Conservation (phyloP, 1,140 invertebrate species). For the Globodera rostochiensis region DNA sequence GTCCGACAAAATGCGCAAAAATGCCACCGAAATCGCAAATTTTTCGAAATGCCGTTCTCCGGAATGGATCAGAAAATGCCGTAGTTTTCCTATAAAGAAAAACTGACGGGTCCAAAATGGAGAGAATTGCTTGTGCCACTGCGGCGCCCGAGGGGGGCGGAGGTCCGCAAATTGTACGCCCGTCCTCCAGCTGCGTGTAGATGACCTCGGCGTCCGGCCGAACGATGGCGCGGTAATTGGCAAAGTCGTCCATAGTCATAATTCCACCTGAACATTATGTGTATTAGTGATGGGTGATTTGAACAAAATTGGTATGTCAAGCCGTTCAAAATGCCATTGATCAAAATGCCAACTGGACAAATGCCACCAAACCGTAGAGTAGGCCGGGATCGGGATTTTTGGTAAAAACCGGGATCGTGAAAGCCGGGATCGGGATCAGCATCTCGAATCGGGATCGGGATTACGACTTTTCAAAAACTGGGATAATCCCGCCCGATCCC, state of each 20-base stretch:
- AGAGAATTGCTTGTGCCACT: constrained; percentile 58
- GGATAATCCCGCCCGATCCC: too few species aligned
- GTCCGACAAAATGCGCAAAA: constrained; percentile 3
- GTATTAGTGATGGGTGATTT: too few species aligned
- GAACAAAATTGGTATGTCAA: too few species aligned
- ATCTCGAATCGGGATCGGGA: too few species aligned
- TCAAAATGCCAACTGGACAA: too few species aligned
- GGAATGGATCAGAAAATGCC: too few species aligned
- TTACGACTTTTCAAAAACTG: too few species aligned
- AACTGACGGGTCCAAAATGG: constrained; percentile 41
- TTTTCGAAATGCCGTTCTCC: constrained; percentile 3
- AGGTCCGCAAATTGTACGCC: constrained; percentile 55
- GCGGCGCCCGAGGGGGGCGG: constrained; percentile 59
- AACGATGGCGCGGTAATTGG: constrained; percentile 73
- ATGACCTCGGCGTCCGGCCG: constrained; percentile 68
- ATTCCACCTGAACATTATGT: constrained; percentile 71
- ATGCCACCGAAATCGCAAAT: not conserved
- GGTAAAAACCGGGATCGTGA: too few species aligned
- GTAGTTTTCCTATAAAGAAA: not conserved
- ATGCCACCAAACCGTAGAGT: too few species aligned
- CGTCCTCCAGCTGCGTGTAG: constrained; percentile 48
- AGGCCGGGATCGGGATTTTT: too few species aligned
- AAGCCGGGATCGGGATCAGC: too few species aligned
- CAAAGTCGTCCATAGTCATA: constrained; percentile 77
- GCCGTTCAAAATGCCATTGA: too few species aligned